Conservation (phyloP, 1,140 invertebrate genomes). For the Drosophila sturtevanti region DNA sequence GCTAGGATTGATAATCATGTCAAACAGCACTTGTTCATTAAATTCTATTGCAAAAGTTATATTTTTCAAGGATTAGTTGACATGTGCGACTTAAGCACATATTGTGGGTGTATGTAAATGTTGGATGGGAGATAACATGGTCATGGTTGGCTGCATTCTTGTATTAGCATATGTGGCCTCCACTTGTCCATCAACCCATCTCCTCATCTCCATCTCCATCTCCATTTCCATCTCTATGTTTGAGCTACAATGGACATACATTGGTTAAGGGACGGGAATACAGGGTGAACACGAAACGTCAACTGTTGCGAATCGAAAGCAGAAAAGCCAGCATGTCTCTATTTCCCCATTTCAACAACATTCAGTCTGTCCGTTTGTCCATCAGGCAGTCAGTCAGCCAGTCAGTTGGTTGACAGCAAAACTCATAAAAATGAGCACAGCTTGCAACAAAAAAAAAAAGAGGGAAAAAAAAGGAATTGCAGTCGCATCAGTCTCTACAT, state of each 20-base stretch:
- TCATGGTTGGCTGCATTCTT: conserved; percentile 56
- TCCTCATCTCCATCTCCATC: conserved; percentile 14
- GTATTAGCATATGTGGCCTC: conserved; percentile 76
- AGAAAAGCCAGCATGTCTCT: conserved; percentile 79
- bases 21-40: no score
- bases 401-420: conserved; percentile 31
- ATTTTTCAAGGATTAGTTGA: conserved; percentile 44
- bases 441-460: conserved; percentile 66
- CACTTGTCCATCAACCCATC: conserved; percentile 33
- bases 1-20: no score
- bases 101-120: conserved; percentile 5
- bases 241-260: conserved; percentile 55
- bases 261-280: conserved; percentile 2
- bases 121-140: conserved; percentile 30
- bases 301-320: conserved; percentile 73
- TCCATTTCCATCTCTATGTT: conserved; percentile 37
- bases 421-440: conserved; percentile 61
- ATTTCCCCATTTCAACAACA: conserved; percentile 70
- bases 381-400: conserved; percentile 21
- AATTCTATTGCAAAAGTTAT: conserved; percentile 35
- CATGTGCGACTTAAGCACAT: conserved; percentile 10
- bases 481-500: conserved; percentile 38
- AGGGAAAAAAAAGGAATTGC: conserved; percentile 34
- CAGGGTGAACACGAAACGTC: conserved; percentile 44
- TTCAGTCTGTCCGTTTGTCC: conserved; percentile 30